Percentiles rank a stretch among this genome's conserved stretches.
Evolutionary conservation across 1,140 invertebrate genomes (phyloP).

Genomic region (Plectrocnemia conspersa): DNA sequence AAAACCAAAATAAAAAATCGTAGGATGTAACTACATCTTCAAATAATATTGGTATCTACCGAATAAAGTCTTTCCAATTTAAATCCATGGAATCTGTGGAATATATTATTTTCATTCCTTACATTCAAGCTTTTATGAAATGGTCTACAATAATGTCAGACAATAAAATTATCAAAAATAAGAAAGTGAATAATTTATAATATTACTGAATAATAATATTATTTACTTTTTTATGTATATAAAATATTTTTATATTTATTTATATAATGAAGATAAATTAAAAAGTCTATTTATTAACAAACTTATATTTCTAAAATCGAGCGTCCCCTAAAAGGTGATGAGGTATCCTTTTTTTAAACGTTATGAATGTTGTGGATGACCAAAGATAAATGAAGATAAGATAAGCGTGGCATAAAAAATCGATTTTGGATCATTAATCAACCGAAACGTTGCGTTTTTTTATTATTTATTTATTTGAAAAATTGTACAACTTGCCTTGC

Average conservation of each 20-base stretch:
- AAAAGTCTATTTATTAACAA: neutral
- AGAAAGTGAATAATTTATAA: no score
- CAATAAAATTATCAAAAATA: no score
- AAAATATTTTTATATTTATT: neutral
- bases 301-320: neutral
- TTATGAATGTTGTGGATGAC: slow-evolving; percentile 25
- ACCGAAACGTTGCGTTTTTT: slow-evolving; percentile 16
- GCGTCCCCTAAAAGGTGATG: slow-evolving; percentile 7
- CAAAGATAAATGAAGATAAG: slow-evolving; percentile 24
- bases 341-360: slow-evolving; percentile 20
- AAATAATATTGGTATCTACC: no score
- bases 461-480: slow-evolving; percentile 14
- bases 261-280: neutral
- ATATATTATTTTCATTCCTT: no score
- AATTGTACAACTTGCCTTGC: slow-evolving; percentile 21
- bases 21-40: no score
- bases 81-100: no score
- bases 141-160: no score
- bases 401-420: slow-evolving; percentile 26
- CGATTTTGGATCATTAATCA: slow-evolving; percentile 25
- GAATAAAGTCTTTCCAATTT: no score
- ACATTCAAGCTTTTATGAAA: no score
- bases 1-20: no score
- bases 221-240: no score
- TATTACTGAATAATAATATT: no score